Conservation (phyloP, 1,140 invertebrate species). For the Drosophila yakuba region DNA sequence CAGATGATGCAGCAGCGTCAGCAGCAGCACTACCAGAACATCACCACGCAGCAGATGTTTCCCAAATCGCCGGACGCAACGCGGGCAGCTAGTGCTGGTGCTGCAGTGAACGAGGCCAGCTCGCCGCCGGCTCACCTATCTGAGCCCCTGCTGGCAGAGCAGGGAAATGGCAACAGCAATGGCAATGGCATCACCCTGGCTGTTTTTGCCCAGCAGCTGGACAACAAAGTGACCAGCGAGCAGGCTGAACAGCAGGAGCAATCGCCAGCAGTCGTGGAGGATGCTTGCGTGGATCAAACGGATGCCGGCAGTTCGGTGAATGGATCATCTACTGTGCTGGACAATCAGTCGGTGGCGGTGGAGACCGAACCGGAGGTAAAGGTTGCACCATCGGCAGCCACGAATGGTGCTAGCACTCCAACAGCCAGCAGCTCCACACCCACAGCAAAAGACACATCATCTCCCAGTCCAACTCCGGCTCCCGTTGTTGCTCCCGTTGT, state of each 20-base stretch:
- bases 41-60: conserved; percentile 84
- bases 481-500: conserved; percentile 5
- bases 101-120: conserved; percentile 42
- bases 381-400: conserved; percentile 7
- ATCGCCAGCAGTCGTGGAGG: conserved; percentile 14
- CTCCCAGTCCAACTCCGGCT: conserved; percentile 8
- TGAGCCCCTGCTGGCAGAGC: conserved; percentile 55
- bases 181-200: conserved; percentile 70
- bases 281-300: conserved; percentile 64
- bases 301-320: conserved; percentile 47
- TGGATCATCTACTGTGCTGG: conserved; percentile 23
- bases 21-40: conserved; percentile 79
- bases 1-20: conserved; percentile 84
- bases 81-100: conserved; percentile 55
- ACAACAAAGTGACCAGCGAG: conserved; percentile 73
- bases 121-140: conserved; percentile 56
- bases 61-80: conserved; percentile 71
- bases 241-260: conserved; percentile 50
- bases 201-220: conserved; percentile 72
- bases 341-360: conserved; percentile 16
- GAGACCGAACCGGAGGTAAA: conserved; percentile 42
- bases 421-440: conserved; percentile 16
- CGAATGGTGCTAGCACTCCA: conserved; percentile 45
- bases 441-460: conserved; percentile 4
- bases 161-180: conserved; percentile 56